Evolutionary conservation across 2,888 invertebrate genomes (phyloP), one percentile per base, ranked within the genome.

Genomic region (Osmoderma eremita): DNA sequence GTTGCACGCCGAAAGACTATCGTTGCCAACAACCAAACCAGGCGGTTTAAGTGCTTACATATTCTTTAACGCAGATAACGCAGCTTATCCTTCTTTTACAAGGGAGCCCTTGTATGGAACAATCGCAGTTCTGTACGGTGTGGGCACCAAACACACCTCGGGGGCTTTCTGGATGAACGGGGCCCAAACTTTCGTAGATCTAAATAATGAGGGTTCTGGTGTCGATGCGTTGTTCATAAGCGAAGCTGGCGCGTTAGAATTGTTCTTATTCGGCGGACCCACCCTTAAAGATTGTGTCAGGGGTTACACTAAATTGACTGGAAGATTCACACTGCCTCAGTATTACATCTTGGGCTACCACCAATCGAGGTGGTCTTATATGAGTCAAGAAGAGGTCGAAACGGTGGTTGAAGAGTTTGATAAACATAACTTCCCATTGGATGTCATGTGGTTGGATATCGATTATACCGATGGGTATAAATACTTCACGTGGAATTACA

Each of bases 361-460:
- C 82, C 98, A 98, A 80, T 91, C 91, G 70, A 89, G 98, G 39
- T 98, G 97, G 97, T 98, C 98, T 82, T 99, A 99, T 83, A 94
- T 95, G 74, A 95, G 96, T 79, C 92, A 97, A 78, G 90, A 91
- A 3, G 98, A 99, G 81, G 95, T 99, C 0, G 86, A 89, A 18
- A 84, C 87, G 20, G 94, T 98, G 0, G 88, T 90, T 69, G 89
- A 89, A 3, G 90, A 89, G 72, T 96, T 97, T 80, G 98, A 98
- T 81, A 85, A 86, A 6, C 86, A 93, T 80, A 94, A 98, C 80
- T 90, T 99, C 42, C 98, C 98, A 1, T 86, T 93, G 82, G 98
- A 99, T 81, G 93, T 92, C 0, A 89, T 98, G 79, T 99, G 98
- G 98, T 86, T 99, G 39, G 98, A 99, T 82, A 97, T 98, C 80